phyloP scores from a whole-genome alignment of 2,797 vertebrate species.

The Varecia variegata region DNA sequence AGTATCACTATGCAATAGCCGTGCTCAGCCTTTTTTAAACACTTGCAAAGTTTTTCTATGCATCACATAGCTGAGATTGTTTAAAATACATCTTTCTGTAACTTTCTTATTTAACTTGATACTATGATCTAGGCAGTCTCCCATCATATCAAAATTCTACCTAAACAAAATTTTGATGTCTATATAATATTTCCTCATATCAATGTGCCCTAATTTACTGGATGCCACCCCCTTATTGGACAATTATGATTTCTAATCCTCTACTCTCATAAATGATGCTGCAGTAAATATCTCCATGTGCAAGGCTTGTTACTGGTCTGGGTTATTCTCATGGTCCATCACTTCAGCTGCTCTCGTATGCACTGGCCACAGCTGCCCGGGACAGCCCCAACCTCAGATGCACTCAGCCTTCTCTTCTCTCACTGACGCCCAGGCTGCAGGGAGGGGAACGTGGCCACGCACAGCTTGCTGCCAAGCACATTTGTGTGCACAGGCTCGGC shows the following conservation, averaged over 20 bases:
- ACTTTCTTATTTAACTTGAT: neutral
- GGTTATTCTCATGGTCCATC: neutral
- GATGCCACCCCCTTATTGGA: neutral
- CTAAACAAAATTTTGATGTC: neutral
- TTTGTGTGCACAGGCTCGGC: neutral
- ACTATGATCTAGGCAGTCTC: neutral
- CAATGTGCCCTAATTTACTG: neutral
- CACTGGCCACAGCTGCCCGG: neutral
- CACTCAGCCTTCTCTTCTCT: neutral
- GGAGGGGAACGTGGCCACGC: accelerated
- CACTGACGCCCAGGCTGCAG: accelerated
- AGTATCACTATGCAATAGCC: neutral
- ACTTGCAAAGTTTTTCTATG: neutral
- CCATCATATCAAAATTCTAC: neutral
- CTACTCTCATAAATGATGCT: neutral
- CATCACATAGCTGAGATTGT: neutral
- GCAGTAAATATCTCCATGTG: neutral
- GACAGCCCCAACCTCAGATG: neutral
- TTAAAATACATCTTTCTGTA: neutral
- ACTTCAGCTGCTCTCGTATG: accelerated
- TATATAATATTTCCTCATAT: neutral
- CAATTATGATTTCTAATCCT: neutral
- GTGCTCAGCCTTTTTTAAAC: neutral
- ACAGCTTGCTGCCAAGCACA: neutral
- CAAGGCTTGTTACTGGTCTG: neutral